A percentile compares a stretch with the other conserved stretches of the same genome.
These are phyloP conservation scores for Platorchestia sp. DNA, from an alignment of 1,140 invertebrate genomes.

Conservation along the genomic window DNA sequence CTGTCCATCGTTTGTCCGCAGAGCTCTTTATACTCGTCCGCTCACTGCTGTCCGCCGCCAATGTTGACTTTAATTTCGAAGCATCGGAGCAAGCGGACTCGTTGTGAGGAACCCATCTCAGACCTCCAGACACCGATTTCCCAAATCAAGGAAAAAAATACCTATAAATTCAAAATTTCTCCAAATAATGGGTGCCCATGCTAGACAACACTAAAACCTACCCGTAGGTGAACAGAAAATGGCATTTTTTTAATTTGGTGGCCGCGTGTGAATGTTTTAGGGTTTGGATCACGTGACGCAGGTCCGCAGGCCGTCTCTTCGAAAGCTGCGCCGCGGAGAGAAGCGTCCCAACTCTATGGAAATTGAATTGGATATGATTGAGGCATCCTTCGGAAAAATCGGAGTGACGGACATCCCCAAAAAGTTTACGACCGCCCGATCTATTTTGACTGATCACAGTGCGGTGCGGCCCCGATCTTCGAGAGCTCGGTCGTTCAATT, in stretches of 20 bases:
- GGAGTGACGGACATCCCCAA: neutral
- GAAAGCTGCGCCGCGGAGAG: neutral
- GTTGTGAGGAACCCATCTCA: neutral
- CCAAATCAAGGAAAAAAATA: neutral
- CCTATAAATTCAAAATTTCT: neutral
- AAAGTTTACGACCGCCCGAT: neutral
- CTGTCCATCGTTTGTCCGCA: slow-evolving; percentile 5
- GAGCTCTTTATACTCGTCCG: neutral
- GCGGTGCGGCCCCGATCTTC: neutral
- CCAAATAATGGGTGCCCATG: neutral
- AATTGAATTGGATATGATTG: neutral
- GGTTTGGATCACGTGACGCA: neutral
- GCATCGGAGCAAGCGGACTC: neutral
- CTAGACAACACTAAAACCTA: neutral
- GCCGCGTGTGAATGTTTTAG: neutral
- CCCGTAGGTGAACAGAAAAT: neutral
- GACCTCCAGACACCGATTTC: neutral
- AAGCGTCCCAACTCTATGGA: neutral
- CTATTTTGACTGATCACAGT: neutral
- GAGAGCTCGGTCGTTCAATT: neutral
- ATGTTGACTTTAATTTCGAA: neutral
- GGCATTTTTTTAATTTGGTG: neutral
- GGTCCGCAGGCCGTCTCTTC: neutral
- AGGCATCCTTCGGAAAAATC: slow-evolving; percentile 6
- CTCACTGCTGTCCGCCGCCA: neutral